phyloP scores from a whole-genome alignment of 2,113 vertebrate genomes.

The Tapirus terrestris region DNA sequence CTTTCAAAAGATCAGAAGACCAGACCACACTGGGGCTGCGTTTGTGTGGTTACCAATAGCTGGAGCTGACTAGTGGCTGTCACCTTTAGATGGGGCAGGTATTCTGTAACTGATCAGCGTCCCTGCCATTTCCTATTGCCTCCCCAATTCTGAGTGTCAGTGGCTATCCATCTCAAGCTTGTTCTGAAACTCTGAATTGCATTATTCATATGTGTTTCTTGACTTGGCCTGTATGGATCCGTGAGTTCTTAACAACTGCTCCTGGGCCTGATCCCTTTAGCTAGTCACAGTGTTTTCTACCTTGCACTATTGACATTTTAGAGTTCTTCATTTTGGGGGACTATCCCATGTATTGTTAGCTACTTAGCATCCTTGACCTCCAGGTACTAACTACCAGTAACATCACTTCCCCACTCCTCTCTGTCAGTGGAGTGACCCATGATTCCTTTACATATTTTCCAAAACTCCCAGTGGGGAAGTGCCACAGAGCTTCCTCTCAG shows the following conservation, averaged over 20 bases:
- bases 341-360: background rate
- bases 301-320: background rate
- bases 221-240: background rate
- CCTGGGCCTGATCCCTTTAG: background rate
- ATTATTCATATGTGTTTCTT: background rate
- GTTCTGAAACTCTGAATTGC: background rate
- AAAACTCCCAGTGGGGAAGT: background rate
- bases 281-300: background rate
- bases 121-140: background rate
- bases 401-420: background rate
- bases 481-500: background rate
- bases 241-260: background rate
- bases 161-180: background rate
- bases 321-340: background rate
- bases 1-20: background rate
- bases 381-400: background rate
- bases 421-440: background rate
- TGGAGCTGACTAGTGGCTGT: background rate
- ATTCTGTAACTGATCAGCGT: fast-evolving
- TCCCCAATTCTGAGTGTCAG: background rate
- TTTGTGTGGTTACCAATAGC: background rate
- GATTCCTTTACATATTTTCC: background rate
- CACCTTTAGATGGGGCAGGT: background rate
- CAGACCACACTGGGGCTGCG: fast-evolving
- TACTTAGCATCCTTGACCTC: background rate